phyloP scores from a whole-genome alignment of 1,140 invertebrate species.

The Pogonognathellus flavescens region DNA sequence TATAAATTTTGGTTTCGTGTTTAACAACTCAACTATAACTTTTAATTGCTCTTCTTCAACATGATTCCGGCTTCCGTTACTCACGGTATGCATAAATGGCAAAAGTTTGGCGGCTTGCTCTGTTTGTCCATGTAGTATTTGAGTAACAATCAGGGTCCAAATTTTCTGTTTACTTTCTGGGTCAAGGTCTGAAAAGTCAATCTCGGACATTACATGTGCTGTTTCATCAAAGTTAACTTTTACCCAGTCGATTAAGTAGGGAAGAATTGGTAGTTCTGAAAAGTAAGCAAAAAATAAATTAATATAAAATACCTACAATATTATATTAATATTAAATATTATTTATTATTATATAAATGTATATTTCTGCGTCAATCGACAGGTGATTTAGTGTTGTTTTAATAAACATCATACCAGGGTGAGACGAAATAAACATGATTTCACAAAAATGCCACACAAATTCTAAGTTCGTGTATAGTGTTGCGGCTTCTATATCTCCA shows the following conservation, averaged over 20 bases:
- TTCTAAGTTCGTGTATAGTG: slow-evolving; percentile 63
- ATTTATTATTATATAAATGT: too few species aligned
- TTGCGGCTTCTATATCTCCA: slow-evolving; percentile 39
- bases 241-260: slow-evolving; percentile 64
- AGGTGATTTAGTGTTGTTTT: too few species aligned
- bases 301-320: too few species aligned
- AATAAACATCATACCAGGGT: slow-evolving; percentile 65
- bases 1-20: slow-evolving; percentile 61
- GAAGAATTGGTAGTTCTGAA: slow-evolving; percentile 65
- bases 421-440: slow-evolving; percentile 66
- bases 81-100: slow-evolving; percentile 21
- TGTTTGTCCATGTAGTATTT: slow-evolving; percentile 63
- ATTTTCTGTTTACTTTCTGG: slow-evolving; percentile 49
- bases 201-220: slow-evolving; percentile 45
- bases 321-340: too few species aligned
- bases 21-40: slow-evolving; percentile 58
- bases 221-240: slow-evolving; percentile 64
- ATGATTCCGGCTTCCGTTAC: slow-evolving; percentile 42
- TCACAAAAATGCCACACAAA: slow-evolving; percentile 67
- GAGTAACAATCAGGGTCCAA: slow-evolving; percentile 61
- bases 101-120: slow-evolving; percentile 59
- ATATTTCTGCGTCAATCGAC: too few species aligned
- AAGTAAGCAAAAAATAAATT: background rate
- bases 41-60: slow-evolving; percentile 52
- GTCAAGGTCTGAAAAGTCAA: slow-evolving; percentile 61